phyloP scores from a whole-genome alignment of 2,113 vertebrate species.

The Thunnus maccoyii region DNA sequence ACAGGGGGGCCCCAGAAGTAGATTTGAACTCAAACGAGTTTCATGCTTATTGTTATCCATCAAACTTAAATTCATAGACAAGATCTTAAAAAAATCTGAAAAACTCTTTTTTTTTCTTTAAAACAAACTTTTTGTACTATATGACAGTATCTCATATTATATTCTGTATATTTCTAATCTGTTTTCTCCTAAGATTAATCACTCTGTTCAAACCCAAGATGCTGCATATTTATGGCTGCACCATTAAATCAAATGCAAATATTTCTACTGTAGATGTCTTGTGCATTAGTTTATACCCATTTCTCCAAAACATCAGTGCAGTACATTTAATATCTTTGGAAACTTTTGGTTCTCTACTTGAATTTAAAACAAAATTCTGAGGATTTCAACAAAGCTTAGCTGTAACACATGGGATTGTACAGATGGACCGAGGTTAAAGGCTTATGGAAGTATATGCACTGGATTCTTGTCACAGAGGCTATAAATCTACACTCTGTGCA shows the following conservation, averaged over 20 bases:
- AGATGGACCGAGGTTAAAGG: neutral
- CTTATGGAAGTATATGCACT: neutral
- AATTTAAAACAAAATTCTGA: neutral
- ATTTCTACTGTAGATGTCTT: too few species aligned
- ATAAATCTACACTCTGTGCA: slow-evolving; percentile 39
- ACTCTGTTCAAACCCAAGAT: neutral
- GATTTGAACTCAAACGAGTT: too few species aligned
- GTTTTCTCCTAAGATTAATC: too few species aligned
- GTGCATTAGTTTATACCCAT: too few species aligned
- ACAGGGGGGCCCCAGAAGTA: too few species aligned
- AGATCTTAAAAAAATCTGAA: too few species aligned
- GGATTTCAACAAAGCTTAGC: neutral
- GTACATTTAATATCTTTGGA: neutral
- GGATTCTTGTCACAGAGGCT: slow-evolving; percentile 17
- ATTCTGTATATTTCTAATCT: too few species aligned
- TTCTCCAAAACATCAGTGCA: neutral
- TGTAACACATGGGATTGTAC: neutral
- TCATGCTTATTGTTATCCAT: too few species aligned
- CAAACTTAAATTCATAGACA: too few species aligned
- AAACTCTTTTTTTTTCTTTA: too few species aligned
- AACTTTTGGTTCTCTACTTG: neutral
- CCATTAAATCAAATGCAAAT: neutral
- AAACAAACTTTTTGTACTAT: too few species aligned
- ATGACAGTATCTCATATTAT: too few species aligned
- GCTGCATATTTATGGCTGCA: neutral